These are phyloP conservation scores for Oceanodroma leucorhoa DNA, from an alignment of 2,797 vertebrate genomes.

Conservation along the genomic window DNA sequence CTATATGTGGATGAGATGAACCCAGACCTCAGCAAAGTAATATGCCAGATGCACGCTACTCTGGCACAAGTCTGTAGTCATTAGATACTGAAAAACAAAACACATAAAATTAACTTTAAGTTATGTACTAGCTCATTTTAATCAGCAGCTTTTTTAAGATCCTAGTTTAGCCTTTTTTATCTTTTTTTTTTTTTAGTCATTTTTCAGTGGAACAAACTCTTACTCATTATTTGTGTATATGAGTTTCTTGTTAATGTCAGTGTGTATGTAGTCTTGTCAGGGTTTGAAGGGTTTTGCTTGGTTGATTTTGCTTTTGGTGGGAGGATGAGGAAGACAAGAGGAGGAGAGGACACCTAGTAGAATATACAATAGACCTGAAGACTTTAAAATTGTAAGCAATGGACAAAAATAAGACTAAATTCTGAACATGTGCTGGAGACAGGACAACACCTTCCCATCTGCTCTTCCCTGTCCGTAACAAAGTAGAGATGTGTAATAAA, in stretches of 20 bases:
- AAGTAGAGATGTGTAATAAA: slow-evolving; percentile 7
- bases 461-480: background rate
- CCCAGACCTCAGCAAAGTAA: background rate
- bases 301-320: background rate
- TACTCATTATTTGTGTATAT: background rate
- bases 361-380: background rate
- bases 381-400: background rate
- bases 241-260: background rate
- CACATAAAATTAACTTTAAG: background rate
- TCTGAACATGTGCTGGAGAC: background rate
- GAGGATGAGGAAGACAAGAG: background rate
- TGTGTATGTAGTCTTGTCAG: background rate
- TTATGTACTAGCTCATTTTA: background rate
- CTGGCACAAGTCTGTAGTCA: background rate
- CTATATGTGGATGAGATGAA: background rate
- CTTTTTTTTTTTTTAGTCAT: background rate
- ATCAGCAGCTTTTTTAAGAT: background rate
- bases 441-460: background rate
- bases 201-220: background rate
- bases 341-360: background rate
- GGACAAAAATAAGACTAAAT: background rate
- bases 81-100: background rate
- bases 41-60: background rate
- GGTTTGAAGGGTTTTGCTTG: background rate
- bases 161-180: background rate